Evolutionary conservation across 2,888 invertebrate genomes (phyloP), one percentile per base, ranked within the genome.

Genomic region (Schizotus pectinicornis): DNA sequence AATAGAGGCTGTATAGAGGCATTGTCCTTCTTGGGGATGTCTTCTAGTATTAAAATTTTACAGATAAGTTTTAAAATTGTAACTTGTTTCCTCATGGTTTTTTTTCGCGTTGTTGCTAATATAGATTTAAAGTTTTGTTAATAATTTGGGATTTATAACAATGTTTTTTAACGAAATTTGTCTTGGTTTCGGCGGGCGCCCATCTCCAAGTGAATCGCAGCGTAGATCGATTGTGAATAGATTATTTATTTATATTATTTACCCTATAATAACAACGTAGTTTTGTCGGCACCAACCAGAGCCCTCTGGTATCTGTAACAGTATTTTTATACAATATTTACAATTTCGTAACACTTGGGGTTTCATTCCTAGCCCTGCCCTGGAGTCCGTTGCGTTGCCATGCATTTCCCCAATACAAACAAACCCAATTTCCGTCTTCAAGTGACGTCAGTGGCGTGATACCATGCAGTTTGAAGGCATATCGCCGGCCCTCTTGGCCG

Each of bases 381-480:
- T 3, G 13, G 22, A 41, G 8, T 32, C 14, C n/a, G 43, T 43
- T 52, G 35, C n/a, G 43, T 43, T 52, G 35, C 43, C 37, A 52
- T 43, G 32, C 7, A 34, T 33, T 39, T 33, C 1, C 39, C 8
- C 46, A 53, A 42, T 13, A 45, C 45, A 53, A 53, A 53, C 53
- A 53, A 22, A 22, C 22, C 3, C 22, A 22, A 22, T 3, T n/a
- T n/a, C 22, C 5, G 22, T 22, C 22, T 22, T 33, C 35, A 36
- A 35, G 12, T 12, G n/a, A 8, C 12, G 32, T 52, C 45, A 43
- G 8, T 38, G n/a, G 12, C 41, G 36, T 33, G 3, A 3, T 5
- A 22, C 22, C 22, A 53, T 53, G 53, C 32, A 53, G 46, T 5
- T 43, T 11, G 3, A 36, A 30, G 34, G 45, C 11, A 53, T 53